Evolutionary conservation across 1,140 invertebrate species (phyloP).

Genomic region (Heliconius nattereri): DNA sequence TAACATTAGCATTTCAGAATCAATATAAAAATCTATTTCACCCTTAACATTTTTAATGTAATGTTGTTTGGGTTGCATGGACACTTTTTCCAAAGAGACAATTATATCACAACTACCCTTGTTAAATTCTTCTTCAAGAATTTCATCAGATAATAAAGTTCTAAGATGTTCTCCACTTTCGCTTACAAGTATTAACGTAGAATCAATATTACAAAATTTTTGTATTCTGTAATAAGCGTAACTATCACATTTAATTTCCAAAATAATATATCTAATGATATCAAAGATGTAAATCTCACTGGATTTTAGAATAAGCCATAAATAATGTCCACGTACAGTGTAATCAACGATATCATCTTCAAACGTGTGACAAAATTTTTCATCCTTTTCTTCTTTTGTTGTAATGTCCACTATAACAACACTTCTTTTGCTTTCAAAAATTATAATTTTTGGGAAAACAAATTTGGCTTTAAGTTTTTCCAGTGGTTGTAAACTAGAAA

Average conservation of each 20-base stretch:
- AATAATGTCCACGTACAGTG: conserved; percentile 48
- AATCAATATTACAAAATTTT: conserved; percentile 43
- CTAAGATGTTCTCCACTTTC: conserved; percentile 63
- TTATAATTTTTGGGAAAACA: conserved; percentile 56
- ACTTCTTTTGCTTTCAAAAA: conserved; percentile 55
- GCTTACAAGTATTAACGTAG: conserved; percentile 58
- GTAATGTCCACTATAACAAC: conserved; percentile 41
- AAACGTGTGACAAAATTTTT: conserved; percentile 37
- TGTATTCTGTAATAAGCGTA: conserved; percentile 56
- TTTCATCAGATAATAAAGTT: conserved; percentile 41
- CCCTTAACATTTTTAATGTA: conserved; percentile 35
- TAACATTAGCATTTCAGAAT: conserved; percentile 48
- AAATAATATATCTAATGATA: conserved; percentile 39
- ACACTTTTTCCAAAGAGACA: conserved; percentile 53
- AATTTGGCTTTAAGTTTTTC: conserved; percentile 42
- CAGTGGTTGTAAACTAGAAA: conserved; percentile 32
- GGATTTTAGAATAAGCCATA: conserved; percentile 63
- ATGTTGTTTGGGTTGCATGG: conserved; percentile 28
- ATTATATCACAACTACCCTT: conserved; percentile 41
- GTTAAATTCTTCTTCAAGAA: conserved; percentile 48
- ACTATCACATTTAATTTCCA: conserved; percentile 53
- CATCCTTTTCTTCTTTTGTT: conserved; percentile 19
- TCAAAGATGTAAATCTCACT: conserved; percentile 55
- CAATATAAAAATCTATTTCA: conserved; percentile 47
- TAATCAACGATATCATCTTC: conserved; percentile 52